Percentiles rank a stretch among this genome's conserved stretches.
phyloP scores from a whole-genome alignment of 2,888 invertebrate species.

The Caradrina clavipalpis region DNA sequence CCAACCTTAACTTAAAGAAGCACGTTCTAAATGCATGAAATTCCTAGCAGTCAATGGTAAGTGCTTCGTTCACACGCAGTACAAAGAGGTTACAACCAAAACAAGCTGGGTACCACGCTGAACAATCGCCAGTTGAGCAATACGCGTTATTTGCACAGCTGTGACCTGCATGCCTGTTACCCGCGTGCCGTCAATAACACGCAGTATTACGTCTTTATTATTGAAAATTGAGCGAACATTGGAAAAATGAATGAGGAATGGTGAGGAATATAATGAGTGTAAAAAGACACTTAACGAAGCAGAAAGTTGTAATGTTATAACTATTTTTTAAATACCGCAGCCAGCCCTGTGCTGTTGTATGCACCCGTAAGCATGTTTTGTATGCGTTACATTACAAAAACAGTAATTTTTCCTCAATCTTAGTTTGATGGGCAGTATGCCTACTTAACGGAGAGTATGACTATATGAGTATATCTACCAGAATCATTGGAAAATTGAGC shows the following conservation, averaged over 20 bases:
- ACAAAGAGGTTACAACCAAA: constrained; percentile 59
- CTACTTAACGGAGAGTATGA: no score
- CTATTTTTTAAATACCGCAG: no score
- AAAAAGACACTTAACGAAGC: no score
- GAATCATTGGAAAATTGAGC: neutral
- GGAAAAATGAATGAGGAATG: neutral
- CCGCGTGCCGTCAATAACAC: constrained; percentile 18
- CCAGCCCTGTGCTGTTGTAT: no score
- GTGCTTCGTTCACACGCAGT: constrained; percentile 45
- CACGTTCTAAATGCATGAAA: constrained; percentile 10
- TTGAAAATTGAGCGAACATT: constrained; percentile 1
- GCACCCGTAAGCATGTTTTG: no score
- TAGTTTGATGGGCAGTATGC: no score
- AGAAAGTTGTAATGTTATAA: no score
- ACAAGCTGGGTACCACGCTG: constrained; percentile 50
- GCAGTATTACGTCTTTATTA: constrained; percentile 9
- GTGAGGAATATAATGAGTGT: neutral
- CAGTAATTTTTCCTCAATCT: no score
- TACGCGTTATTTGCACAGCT: constrained; percentile 66
- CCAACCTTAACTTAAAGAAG: neutral
- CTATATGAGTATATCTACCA: no score
- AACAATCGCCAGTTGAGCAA: constrained; percentile 69
- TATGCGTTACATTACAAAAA: no score
- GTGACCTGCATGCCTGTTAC: constrained; percentile 29
- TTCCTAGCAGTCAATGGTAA: constrained; percentile 31